phyloP scores from a whole-genome alignment of 2,888 invertebrate species.

The Octonoba sinensis region DNA sequence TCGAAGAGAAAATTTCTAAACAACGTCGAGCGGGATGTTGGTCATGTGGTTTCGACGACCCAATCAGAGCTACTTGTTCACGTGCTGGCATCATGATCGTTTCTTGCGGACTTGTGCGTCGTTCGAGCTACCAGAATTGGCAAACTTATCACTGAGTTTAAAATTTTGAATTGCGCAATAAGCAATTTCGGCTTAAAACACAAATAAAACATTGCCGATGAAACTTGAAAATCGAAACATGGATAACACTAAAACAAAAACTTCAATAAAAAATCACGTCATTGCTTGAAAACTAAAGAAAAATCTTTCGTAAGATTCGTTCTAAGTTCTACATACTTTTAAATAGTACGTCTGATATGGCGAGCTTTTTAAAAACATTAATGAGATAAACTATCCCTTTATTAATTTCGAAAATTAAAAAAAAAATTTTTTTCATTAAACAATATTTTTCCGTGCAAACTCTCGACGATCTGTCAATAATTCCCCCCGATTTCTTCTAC shows the following conservation, averaged over 20 bases:
- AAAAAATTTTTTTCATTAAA: not conserved
- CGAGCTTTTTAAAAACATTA: too few relatives aligned
- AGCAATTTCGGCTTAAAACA: not conserved
- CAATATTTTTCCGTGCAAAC: not conserved
- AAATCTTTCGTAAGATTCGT: too few relatives aligned
- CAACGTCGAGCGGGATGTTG: constrained; percentile 19
- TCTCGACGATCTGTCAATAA: not conserved
- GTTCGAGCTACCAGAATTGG: constrained; percentile 11
- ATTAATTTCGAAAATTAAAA: not conserved
- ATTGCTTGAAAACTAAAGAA: too few relatives aligned
- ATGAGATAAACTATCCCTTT: not conserved
- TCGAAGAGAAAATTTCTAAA: constrained; percentile 28
- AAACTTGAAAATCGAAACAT: not conserved
- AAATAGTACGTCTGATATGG: too few relatives aligned
- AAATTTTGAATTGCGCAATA: constrained; percentile 34
- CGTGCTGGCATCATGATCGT: constrained; percentile 54
- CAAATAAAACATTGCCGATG: not conserved
- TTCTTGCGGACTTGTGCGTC: constrained; percentile 34
- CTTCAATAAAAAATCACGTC: too few relatives aligned
- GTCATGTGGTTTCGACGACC: constrained; percentile 26
- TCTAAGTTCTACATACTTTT: too few relatives aligned
- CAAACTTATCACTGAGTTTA: not conserved
- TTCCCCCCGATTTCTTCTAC: not conserved
- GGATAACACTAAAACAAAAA: not conserved
- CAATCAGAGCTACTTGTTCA: constrained; percentile 54